These are phyloP conservation scores for Indicator maculatus DNA, from an alignment of 2,113 vertebrate genomes.

Conservation along the genomic window DNA sequence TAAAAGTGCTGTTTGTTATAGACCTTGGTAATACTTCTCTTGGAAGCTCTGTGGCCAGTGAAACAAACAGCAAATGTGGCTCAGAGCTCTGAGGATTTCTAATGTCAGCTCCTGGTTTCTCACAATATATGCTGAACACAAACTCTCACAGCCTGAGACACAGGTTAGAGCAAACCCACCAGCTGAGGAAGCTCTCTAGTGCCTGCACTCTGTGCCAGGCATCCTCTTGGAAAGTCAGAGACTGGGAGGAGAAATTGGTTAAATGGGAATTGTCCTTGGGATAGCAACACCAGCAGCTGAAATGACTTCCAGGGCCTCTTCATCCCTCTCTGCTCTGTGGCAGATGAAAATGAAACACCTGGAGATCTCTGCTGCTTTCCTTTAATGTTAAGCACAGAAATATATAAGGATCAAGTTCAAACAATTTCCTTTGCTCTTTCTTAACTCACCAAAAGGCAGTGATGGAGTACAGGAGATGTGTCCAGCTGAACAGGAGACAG, in stretches of 20 bases:
- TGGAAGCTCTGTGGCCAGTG: not conserved
- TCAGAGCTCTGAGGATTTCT: not conserved
- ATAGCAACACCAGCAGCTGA: not conserved
- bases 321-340: not conserved
- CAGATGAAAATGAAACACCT: not conserved
- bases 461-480: not conserved
- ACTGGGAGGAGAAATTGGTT: not conserved
- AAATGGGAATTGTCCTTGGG: not conserved
- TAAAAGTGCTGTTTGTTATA: not conserved
- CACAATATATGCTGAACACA: too few relatives aligned
- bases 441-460: not conserved
- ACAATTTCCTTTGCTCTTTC: not conserved
- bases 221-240: not conserved
- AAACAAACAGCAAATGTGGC: not conserved
- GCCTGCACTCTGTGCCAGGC: not conserved
- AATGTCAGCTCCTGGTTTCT: not conserved
- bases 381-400: not conserved
- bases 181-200: fast-evolving
- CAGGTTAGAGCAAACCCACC: not conserved
- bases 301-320: not conserved
- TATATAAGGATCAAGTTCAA: not conserved
- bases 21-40: not conserved
- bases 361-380: not conserved
- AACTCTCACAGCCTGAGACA: not conserved
- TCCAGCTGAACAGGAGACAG: not conserved